phyloP scores from a whole-genome alignment of 1,140 invertebrate species.

The Brachionus angularis region DNA sequence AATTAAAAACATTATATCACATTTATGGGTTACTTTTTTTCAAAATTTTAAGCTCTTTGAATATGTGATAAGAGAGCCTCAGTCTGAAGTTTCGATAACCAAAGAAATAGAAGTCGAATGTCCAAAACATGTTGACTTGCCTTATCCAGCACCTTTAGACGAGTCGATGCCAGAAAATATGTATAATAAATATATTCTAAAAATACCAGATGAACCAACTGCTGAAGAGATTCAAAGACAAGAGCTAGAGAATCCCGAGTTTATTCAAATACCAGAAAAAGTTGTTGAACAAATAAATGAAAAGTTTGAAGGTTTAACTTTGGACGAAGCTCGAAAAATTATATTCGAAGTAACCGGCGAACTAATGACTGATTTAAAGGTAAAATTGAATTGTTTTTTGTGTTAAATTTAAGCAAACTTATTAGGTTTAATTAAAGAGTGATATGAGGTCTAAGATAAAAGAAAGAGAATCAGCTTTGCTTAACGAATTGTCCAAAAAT shows the following conservation, averaged over 20 bases:
- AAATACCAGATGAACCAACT: background rate
- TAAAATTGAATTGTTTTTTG: background rate
- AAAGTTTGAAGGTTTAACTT: slow-evolving; percentile 19
- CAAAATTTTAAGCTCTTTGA: slow-evolving; percentile 4
- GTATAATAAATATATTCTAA: slow-evolving; percentile 17
- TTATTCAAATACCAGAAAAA: slow-evolving; percentile 1
- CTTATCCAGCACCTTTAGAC: slow-evolving; percentile 8
- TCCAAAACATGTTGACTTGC: slow-evolving; percentile 10
- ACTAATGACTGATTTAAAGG: slow-evolving; percentile 12
- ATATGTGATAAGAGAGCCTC: background rate
- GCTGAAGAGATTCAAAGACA: background rate
- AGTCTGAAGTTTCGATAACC: background rate
- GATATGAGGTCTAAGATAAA: slow-evolving; percentile 37
- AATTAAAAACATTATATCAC: slow-evolving; percentile 8
- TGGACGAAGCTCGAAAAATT: slow-evolving; percentile 28
- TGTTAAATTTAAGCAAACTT: background rate
- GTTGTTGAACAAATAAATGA: slow-evolving; percentile 33
- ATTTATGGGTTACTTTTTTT: slow-evolving; percentile 8
- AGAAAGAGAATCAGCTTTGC: slow-evolving; percentile 22
- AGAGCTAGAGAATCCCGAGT: slow-evolving; percentile 15
- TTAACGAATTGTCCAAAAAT: slow-evolving; percentile 15
- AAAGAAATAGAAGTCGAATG: slow-evolving; percentile 29
- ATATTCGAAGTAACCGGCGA: slow-evolving; percentile 37
- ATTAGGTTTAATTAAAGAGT: slow-evolving; percentile 4
- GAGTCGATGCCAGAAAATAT: background rate